These are phyloP conservation scores for Actinia equina DNA, from an alignment of 64 coral and sea anemone species.

Conservation along the genomic window DNA sequence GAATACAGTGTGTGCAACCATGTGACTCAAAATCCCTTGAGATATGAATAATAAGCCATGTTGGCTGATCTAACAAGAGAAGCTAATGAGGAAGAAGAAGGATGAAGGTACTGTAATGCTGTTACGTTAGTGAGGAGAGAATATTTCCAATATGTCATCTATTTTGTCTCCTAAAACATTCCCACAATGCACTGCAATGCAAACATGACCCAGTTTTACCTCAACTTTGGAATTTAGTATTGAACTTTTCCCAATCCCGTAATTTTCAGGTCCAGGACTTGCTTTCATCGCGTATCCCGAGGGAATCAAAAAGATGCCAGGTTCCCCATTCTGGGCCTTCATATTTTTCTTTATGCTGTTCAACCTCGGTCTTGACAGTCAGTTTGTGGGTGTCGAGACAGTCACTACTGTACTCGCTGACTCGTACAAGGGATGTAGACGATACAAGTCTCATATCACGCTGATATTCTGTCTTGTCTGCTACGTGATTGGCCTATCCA, in stretches of 20 bases:
- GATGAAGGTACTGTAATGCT: too few species aligned
- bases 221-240: too few species aligned
- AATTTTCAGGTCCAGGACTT: constrained; percentile 47
- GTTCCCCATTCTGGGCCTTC: constrained; percentile 66
- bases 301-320: constrained; percentile 68
- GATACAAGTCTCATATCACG: constrained; percentile 71
- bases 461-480: constrained; percentile 53
- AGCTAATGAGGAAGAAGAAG: too few species aligned
- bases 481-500: constrained; percentile 72
- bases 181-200: too few species aligned
- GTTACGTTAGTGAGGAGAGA: neutral
- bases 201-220: too few species aligned
- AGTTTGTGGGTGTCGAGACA: constrained; percentile 89
- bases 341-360: constrained; percentile 80
- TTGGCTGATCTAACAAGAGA: too few species aligned
- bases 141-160: too few species aligned
- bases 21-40: too few species aligned
- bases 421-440: constrained; percentile 64
- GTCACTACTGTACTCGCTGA: constrained; percentile 76
- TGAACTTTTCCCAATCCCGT: neutral
- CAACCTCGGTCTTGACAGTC: constrained; percentile 79
- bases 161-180: too few species aligned
- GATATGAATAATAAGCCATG: too few species aligned
- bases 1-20: too few species aligned
- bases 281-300: constrained; percentile 76